Conservation (phyloP, 2,113 vertebrate genomes). For the Petaurus breviceps region DNA sequence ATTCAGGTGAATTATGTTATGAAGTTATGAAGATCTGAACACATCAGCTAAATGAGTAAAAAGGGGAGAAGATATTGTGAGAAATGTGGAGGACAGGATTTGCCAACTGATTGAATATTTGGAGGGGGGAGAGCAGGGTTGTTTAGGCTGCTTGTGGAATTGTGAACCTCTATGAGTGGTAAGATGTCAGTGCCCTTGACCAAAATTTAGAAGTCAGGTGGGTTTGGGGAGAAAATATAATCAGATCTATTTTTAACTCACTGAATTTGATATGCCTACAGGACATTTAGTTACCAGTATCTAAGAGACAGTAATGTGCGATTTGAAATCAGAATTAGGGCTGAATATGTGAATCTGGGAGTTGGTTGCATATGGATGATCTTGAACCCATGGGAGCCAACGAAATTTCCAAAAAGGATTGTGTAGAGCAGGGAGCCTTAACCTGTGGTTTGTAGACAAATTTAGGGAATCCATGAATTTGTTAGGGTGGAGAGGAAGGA, state of each 20-base stretch:
- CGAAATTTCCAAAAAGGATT: not conserved
- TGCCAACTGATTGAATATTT: not conserved
- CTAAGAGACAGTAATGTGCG: not conserved
- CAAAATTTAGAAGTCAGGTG: not conserved
- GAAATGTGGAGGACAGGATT: not conserved
- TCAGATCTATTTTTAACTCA: not conserved
- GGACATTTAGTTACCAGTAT: not conserved
- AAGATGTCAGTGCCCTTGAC: not conserved
- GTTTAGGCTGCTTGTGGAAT: not conserved
- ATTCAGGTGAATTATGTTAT: too few relatives aligned
- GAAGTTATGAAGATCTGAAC: not conserved
- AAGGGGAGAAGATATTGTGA: not conserved
- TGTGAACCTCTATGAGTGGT: not conserved
- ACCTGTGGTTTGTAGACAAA: not conserved
- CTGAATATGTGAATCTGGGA: not conserved
- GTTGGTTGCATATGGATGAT: not conserved
- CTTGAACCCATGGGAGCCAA: not conserved
- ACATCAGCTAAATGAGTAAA: not conserved
- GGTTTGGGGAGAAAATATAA: not conserved
- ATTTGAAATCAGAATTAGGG: not conserved
- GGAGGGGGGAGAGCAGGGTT: too few relatives aligned
- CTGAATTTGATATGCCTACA: not conserved
- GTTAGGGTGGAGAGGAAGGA: not conserved
- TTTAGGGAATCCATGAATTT: not conserved
- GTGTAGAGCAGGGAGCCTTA: not conserved